Percentiles rank a stretch among this genome's conserved stretches.
Conservation (phyloP, 2,797 vertebrate species). For the Acanthis flammea region DNA sequence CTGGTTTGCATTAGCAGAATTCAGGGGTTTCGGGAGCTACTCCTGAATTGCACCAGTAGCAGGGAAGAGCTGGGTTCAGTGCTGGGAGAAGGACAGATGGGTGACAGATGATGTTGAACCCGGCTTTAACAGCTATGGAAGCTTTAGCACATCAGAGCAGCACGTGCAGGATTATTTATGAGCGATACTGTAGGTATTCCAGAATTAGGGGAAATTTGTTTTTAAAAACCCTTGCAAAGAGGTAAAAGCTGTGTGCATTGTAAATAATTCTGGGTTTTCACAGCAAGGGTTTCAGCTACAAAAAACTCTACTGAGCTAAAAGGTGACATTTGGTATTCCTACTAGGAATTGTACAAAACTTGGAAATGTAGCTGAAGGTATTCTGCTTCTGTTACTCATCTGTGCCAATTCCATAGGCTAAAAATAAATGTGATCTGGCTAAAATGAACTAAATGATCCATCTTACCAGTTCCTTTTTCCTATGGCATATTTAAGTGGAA, state of each 20-base stretch:
- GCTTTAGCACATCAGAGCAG: not conserved
- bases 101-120: conserved; percentile 25
- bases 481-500: conserved; percentile 49
- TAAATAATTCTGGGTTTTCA: not conserved
- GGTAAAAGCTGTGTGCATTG: not conserved
- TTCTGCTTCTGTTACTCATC: conserved; percentile 17
- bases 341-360: not conserved
- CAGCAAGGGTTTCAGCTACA: not conserved
- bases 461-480: conserved; percentile 59
- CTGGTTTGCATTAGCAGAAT: not conserved
- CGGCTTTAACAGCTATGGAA: not conserved
- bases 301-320: not conserved
- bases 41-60: not conserved
- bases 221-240: not conserved
- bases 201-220: not conserved
- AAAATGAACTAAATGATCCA: conserved; percentile 22
- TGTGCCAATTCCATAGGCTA: conserved; percentile 36
- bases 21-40: not conserved
- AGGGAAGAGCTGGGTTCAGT: not conserved
- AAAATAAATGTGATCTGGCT: conserved; percentile 63
- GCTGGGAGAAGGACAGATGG: conserved; percentile 14
- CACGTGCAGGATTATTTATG: not conserved
- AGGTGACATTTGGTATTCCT: not conserved
- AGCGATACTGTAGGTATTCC: not conserved
- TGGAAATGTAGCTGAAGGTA: conserved; percentile 5